phyloP scores from a whole-genome alignment of 2,888 invertebrate genomes.

The Lordiphosa fenestrarum region DNA sequence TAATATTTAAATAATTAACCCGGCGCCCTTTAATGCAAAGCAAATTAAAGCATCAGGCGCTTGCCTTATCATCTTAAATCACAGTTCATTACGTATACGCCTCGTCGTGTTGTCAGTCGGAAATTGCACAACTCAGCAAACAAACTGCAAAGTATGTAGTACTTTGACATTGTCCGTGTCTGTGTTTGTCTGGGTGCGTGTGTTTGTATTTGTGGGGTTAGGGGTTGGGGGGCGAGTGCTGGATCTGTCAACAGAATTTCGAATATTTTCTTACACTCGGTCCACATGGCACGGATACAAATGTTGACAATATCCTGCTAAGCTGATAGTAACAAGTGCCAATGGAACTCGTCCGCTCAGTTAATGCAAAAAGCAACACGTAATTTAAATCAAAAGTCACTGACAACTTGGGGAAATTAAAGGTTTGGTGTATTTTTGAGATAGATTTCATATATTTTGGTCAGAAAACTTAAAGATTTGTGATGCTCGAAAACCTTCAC shows the following conservation, averaged over 20 bases:
- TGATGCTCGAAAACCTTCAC: too few species aligned
- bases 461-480: too few species aligned
- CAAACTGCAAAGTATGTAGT: constrained; percentile 42
- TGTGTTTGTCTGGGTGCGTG: constrained; percentile 7
- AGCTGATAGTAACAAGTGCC: constrained; percentile 48
- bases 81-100: constrained; percentile 48
- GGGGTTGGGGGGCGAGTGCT: constrained; percentile 6
- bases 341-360: constrained; percentile 23
- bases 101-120: constrained; percentile 44
- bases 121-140: constrained; percentile 68
- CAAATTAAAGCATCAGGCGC: constrained; percentile 21
- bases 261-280: constrained; percentile 39
- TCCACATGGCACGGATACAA: constrained; percentile 34
- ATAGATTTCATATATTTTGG: too few species aligned
- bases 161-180: constrained; percentile 19
- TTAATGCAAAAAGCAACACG: constrained; percentile 25
- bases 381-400: constrained; percentile 49
- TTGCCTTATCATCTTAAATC: constrained; percentile 15
- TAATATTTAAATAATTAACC: constrained; percentile 4
- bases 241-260: constrained; percentile 35
- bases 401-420: constrained; percentile 37
- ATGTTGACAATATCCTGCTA: constrained; percentile 64
- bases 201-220: constrained; percentile 10
- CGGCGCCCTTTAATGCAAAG: constrained; percentile 8
- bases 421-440: too few species aligned